Base-by-base conservation (phyloP, 2,888 invertebrate species). In the Scaptomyza caliginosa region DNA sequence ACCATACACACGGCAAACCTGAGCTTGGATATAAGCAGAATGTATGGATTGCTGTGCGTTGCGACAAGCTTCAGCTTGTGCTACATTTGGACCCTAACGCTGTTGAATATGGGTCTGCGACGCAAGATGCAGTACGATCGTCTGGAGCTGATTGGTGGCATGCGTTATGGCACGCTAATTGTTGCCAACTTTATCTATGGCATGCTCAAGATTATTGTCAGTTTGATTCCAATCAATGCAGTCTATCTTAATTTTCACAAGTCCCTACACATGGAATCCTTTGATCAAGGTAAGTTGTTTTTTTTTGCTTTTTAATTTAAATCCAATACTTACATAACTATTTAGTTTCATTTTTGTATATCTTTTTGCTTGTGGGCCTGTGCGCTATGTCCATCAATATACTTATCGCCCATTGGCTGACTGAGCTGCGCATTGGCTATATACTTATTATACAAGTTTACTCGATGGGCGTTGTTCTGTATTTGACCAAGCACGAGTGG, bases 331-430 rank as follows among this genome's bases (percentile, higher is more conserved):
- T 10, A 5, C n/a, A n/a, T 11, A 30, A 7, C 1, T 3, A 11
- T 16, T 1, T 46, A 70, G 74, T 42, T 8, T 6, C 17, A 10
- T 28, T 64, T 4, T 3, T 39, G 0, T 71, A 55, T 6, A 8
- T 63, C 3, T 5, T 75, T 2, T 5, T 73, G 7, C 3, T 63
- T 4, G 21, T 48, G 8, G 67, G 59, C 1, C 5, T 78, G 0
- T 75, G 57, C 30, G 55, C 73, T 1, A 13, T 66, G 17, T 66
- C 69, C 17, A 8, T 69, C 2, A 70, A 82, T 34, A 21, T 64
- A 6, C 36, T 75, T 0, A 5, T 76, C 6, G 49, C 67, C 0
- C 52, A 64, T n/a, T 58, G 49, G 17, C 6, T 69, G n/a, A n/a
- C 40, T 1, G 48, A 75, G 2, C 26, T 57, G 5, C 49, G 40